Percentiles rank a stretch among this genome's conserved stretches.
Conservation (phyloP, 2,888 invertebrate species). For the Erebia aethiops region DNA sequence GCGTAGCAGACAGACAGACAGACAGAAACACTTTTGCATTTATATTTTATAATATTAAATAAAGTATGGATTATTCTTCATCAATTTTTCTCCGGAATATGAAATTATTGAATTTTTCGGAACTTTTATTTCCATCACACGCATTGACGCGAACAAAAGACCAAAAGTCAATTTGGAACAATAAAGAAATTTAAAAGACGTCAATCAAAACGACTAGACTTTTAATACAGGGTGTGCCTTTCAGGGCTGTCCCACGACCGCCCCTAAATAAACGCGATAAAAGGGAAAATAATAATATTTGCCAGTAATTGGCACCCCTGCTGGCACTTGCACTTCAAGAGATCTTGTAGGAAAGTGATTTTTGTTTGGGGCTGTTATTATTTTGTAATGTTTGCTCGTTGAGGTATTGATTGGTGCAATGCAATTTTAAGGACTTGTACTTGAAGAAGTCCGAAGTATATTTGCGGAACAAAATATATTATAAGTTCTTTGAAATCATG, state of each 20-base stretch:
- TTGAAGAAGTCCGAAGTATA: neutral
- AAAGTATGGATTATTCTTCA: too few species aligned
- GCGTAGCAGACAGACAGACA: too few species aligned
- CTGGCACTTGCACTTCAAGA: conserved; percentile 76
- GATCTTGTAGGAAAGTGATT: conserved; percentile 77
- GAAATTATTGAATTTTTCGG: neutral
- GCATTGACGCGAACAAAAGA: conserved; percentile 54
- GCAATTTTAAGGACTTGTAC: neutral
- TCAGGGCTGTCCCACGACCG: conserved; percentile 80
- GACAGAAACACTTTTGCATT: too few species aligned
- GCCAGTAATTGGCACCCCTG: conserved; percentile 80
- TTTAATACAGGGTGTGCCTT: conserved; percentile 79
- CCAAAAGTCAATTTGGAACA: conserved; percentile 69
- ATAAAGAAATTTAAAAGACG: conserved; percentile 68
- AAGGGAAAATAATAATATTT: conserved; percentile 80
- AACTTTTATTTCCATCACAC: conserved; percentile 32
- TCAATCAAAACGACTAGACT: conserved; percentile 74
- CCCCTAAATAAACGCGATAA: conserved; percentile 73
- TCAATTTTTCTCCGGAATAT: neutral
- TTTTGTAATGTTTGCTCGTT: conserved; percentile 57
- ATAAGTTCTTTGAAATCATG: too few species aligned
- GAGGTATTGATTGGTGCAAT: conserved; percentile 31
- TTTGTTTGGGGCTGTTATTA: conserved; percentile 60
- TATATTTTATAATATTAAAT: too few species aligned
- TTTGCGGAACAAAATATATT: too few species aligned